A percentile compares a stretch with the other conserved stretches of the same genome.
Evolutionary conservation across 2,888 invertebrate genomes (phyloP).

Genomic region (Rhabditoides inermis): DNA sequence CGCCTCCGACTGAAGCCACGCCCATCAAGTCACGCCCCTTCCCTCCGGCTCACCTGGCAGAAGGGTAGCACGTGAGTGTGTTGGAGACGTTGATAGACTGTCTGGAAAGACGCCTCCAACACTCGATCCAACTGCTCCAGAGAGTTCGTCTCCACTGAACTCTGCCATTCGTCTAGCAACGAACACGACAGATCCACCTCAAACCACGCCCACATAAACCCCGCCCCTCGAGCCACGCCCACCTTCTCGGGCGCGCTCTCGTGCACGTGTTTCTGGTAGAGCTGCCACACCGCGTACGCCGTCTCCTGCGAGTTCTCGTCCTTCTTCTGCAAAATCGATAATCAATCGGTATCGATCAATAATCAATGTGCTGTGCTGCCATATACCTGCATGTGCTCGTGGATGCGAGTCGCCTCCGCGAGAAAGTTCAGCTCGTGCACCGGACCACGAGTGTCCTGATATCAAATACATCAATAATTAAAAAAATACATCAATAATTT

Average conservation of each 20-base stretch:
- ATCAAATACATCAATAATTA: too few species aligned
- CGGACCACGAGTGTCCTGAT: conserved; percentile 43
- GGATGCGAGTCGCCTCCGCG: conserved; percentile 38
- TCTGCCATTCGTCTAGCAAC: conserved; percentile 9
- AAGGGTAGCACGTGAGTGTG: conserved; percentile 41
- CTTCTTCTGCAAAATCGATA: neutral
- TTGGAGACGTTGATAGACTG: conserved; percentile 43
- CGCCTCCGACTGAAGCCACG: conserved; percentile 47
- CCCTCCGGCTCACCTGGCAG: too few species aligned
- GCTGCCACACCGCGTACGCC: conserved; percentile 44
- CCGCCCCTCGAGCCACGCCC: too few species aligned
- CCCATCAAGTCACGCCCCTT: too few species aligned
- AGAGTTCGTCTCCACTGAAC: conserved; percentile 23
- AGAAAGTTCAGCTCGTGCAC: conserved; percentile 42
- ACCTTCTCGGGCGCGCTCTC: conserved; percentile 38
- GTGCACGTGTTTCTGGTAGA: conserved; percentile 40
- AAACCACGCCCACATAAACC: conserved; percentile 15
- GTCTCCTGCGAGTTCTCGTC: conserved; percentile 19
- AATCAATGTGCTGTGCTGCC: too few species aligned
- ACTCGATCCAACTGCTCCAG: conserved; percentile 18
- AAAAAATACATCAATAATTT: too few species aligned
- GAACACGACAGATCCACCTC: conserved; percentile 1
- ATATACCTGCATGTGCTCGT: conserved; percentile 34
- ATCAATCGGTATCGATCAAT: neutral
- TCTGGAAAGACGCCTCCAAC: conserved; percentile 39